These are phyloP conservation scores for Emydocephalus ijimae DNA, from an alignment of 2,113 vertebrate genomes.

Conservation along the genomic window DNA sequence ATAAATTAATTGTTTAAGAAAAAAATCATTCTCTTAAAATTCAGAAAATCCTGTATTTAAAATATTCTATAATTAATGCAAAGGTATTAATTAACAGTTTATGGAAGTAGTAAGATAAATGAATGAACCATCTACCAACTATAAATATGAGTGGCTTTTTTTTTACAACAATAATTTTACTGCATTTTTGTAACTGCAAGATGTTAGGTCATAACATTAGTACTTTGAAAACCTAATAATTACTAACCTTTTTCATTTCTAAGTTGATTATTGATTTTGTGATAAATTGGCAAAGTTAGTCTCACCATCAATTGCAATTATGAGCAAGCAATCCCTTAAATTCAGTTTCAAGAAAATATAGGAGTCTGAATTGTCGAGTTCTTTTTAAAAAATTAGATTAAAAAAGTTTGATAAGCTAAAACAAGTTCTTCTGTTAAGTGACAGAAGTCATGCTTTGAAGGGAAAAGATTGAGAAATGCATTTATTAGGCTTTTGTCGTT, in stretches of 20 bases:
- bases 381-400: constrained; percentile 48
- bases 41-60: constrained; percentile 71
- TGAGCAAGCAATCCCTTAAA: constrained; percentile 61
- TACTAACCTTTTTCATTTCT: constrained; percentile 77
- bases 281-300: constrained; percentile 73
- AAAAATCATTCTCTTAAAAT: constrained; percentile 69
- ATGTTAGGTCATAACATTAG: constrained; percentile 71
- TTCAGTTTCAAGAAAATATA: constrained; percentile 46
- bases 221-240: constrained; percentile 76
- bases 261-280: constrained; percentile 76
- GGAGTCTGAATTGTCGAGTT: constrained; percentile 58
- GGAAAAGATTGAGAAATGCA: not conserved
- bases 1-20: constrained; percentile 69
- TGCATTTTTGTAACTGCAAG: constrained; percentile 67
- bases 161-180: constrained; percentile 68
- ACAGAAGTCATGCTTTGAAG: not conserved
- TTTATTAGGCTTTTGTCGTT: not conserved
- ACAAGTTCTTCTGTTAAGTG: constrained; percentile 42
- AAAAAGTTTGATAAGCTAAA: constrained; percentile 17
- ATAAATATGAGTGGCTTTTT: constrained; percentile 65
- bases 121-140: constrained; percentile 65
- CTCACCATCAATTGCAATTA: constrained; percentile 66
- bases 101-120: constrained; percentile 61
- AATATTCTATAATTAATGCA: constrained; percentile 74
- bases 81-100: constrained; percentile 76